Evolutionary conservation across 2,797 vertebrate genomes (phyloP), one percentile per base, ranked within the genome.

Genomic region (Apogon talboti): DNA sequence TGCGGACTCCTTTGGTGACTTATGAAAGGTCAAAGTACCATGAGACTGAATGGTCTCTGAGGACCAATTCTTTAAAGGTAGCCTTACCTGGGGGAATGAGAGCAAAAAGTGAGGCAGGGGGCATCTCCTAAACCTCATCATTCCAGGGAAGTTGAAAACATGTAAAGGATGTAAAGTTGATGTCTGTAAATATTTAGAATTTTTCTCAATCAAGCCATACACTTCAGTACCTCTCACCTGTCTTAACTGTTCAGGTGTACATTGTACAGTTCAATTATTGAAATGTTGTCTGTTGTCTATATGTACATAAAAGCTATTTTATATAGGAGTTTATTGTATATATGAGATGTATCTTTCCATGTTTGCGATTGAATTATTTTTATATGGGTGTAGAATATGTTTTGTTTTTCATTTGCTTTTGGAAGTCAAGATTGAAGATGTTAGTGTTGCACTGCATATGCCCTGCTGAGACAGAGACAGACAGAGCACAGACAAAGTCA

Each of bases 211-310:
- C 85, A 95, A 95, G 94, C 94, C 94, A 95, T 95, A 94, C 93
- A 94, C 92, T 93, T 92, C 87, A 94, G 93, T 95, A 95, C 94
- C 94, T 95, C 94, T 93, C 82, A 56, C 91, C 92, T 94, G 93
- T 93, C 90, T 89, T 90, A 79, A 89, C 83, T 90, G 87, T 93
- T 93, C 93, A 94, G 94, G 93, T 94, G 91, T 92, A 87, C 86
- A 92, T 92, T 93, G 91, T 94, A 94, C 88, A 94, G 90, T 87
- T 91, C 78, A 83, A 79, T 89, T 91, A 89, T 92, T 87, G 69
- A 91, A 88, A 91, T 82, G 83, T 84, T 85, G 84, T 90, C 80
- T 82, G 79, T 90, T 93, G 91, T 94, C 78, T 87, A 92, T 93
- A 92, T 94, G 91, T 95, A 94, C 68, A 95, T 91, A 93, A 85